Base-by-base conservation (phyloP, 2,113 vertebrate genomes). In the Halcyon senegalensis region DNA sequence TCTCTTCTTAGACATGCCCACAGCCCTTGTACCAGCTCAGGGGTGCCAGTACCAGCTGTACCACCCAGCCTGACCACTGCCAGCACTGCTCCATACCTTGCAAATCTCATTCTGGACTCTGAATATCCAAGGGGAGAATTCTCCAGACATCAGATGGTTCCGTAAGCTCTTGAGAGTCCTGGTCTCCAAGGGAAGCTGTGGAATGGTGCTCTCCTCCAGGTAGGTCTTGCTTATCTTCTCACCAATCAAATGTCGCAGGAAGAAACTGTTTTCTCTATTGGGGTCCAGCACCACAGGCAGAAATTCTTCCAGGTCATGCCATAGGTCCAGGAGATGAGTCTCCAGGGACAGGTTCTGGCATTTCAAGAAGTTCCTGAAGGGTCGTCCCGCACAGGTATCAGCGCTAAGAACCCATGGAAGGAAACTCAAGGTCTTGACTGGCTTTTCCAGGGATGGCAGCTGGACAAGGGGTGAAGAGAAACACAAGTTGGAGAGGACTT, bases 391-490 rank as follows among this genome's bases (percentile, higher is more conserved):
- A 10, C 67, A 97, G 37, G 28, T 64, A 12, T 98, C 98, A 0
- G 98, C 98, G 3, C 92, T 94, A 37, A 98, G 92, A 24, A 96
- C 98, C 97, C 97, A 98, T 60, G 96, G 94, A 41, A 97, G 97
- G 60, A 97, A 97, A 33, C 72, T 85, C 20, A 97, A 31, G 46
- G 94, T 89, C 58, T 89, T 58, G 27, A 50, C 4, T 0, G 62
- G 44, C 14, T 88, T 92, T 78, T 92, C 94, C 18, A 94, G 89
- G 16, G 95, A 81, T 9, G 95, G 81, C 21, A 96, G 69, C 18
- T 51, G 86, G 76, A 76, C 72, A 50, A 97, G 48, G 2, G 97
- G 93, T 16, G 94, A 95, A 79, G 82, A 68, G 3, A 62, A 55
- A 28, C 11, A 56, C 64, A 97, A 10, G 43, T 56, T 76, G 50